phyloP scores from a whole-genome alignment of 2,888 invertebrate genomes.

The Ellobium chinense region DNA sequence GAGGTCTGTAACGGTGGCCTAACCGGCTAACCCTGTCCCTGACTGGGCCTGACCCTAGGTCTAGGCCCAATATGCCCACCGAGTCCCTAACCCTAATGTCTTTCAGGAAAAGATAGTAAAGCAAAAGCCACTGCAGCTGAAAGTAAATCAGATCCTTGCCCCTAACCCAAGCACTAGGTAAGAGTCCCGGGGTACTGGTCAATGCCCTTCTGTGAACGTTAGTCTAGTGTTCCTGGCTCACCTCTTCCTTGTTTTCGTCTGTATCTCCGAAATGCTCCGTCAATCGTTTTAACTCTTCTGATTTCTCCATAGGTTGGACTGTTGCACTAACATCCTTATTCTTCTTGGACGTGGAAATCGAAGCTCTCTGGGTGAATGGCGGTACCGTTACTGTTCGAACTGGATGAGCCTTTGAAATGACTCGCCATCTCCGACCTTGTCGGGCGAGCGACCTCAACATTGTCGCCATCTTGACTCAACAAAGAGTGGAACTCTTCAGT shows the following conservation, averaged over 20 bases:
- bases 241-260: conserved; percentile 63
- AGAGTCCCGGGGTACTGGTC: too few species aligned
- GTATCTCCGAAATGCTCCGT: conserved; percentile 66
- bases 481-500: conserved; percentile 10
- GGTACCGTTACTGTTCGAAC: conserved; percentile 3
- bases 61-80: too few species aligned
- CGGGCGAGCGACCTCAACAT: conserved; percentile 59
- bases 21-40: too few species aligned
- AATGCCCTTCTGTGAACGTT: too few species aligned
- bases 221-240: too few species aligned
- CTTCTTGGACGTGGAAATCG: conserved; percentile 66
- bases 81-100: too few species aligned
- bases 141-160: too few species aligned
- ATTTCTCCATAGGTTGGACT: conserved; percentile 58
- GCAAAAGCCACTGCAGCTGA: too few species aligned
- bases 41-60: too few species aligned
- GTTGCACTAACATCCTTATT: conserved; percentile 59
- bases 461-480: conserved; percentile 66
- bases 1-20: too few species aligned
- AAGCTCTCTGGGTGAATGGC: not conserved
- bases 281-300: conserved; percentile 60
- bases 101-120: too few species aligned
- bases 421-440: conserved; percentile 53
- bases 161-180: too few species aligned
- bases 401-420: conserved; percentile 35